Evolutionary conservation across 1,140 invertebrate species (phyloP), one percentile per base, ranked within the genome.

Genomic region (Solenopsis invicta): DNA sequence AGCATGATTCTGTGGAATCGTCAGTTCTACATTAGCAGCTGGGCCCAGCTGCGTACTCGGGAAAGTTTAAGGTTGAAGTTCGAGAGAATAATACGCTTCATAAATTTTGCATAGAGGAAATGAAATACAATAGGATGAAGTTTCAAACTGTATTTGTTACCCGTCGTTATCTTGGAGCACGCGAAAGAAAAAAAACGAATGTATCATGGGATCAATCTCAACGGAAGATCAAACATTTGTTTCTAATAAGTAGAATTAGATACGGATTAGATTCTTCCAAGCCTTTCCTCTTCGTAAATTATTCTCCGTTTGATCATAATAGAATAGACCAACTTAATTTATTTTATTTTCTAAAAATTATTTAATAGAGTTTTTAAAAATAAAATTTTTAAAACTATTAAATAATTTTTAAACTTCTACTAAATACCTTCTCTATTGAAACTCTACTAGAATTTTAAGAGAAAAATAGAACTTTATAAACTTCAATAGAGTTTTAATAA

Each of bases 1-100:
- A 74, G 41, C 80, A 24, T 41, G 13, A 82, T 71, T 71, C 64
- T 34, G 24, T 21, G 4, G 24, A 72, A 72, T 82, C 64, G 50
- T 81, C 34, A 41, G 50, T 52, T 80, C n/a, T 21, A 13, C 16
- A 56, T 56, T 81, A 80, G n/a, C n/a, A 50, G n/a, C 34, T 37
- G 37, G 61, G 29, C 18, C 29, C 45, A 80, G n/a, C 29, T 67
- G 61, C n/a, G 59, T 67, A 41, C 41, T 41, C n/a, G 13, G 45
- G 52, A 80, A 80, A 80, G 29, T 52, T 62, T 56, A 4, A 9
- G 24, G 45, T 52, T 37, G 12, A 52, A 37, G 45, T n/a, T 67
- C 16, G 18, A 9, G 45, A 80, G 16, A 71, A 29, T 29, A 45
- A 5, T 16, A 41, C 16, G 54, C 45, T n/a, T 41, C n/a, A 12